These are phyloP conservation scores for Bembecia ichneumoniformis DNA, from an alignment of 2,888 invertebrate species.

Conservation along the genomic window DNA sequence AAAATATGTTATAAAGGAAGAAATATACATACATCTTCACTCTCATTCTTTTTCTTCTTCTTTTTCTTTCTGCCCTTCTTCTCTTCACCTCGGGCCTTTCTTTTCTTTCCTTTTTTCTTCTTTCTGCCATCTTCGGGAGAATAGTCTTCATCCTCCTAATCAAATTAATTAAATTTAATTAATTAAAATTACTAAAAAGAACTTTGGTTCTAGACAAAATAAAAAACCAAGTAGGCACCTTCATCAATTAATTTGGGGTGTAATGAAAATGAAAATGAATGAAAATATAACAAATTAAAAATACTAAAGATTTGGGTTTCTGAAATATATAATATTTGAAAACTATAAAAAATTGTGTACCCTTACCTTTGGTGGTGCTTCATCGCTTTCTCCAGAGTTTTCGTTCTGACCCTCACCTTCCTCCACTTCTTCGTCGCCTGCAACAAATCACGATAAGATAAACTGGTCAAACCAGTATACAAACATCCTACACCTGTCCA, in stretches of 20 bases:
- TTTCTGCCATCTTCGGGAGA: conserved; percentile 87
- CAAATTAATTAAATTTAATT: background rate
- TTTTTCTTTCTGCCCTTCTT: conserved; percentile 95
- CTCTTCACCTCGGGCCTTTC: conserved; percentile 90
- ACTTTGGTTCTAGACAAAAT: too few relatives aligned
- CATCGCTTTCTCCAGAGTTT: conserved; percentile 83
- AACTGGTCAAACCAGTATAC: conserved; percentile 57
- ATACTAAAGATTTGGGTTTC: too few relatives aligned
- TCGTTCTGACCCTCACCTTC: conserved; percentile 78
- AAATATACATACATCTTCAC: conserved; percentile 76
- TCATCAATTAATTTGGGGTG: too few relatives aligned
- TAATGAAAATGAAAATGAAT: too few relatives aligned
- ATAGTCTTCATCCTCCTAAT: conserved; percentile 88
- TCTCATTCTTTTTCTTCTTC: conserved; percentile 94
- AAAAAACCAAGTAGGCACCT: too few relatives aligned
- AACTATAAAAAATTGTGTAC: conserved; percentile 1
- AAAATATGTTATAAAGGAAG: background rate
- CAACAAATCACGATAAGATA: conserved; percentile 44
- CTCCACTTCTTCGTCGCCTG: conserved; percentile 80
- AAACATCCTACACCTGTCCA: conserved; percentile 32
- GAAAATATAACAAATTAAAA: too few relatives aligned
- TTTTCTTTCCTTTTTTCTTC: conserved; percentile 94
- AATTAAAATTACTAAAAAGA: too few relatives aligned
- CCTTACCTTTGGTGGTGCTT: conserved; percentile 73
- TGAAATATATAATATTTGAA: too few relatives aligned